Base-by-base conservation (phyloP, 92 coral and sea anemone genomes). In the Diadumene lineata region DNA sequence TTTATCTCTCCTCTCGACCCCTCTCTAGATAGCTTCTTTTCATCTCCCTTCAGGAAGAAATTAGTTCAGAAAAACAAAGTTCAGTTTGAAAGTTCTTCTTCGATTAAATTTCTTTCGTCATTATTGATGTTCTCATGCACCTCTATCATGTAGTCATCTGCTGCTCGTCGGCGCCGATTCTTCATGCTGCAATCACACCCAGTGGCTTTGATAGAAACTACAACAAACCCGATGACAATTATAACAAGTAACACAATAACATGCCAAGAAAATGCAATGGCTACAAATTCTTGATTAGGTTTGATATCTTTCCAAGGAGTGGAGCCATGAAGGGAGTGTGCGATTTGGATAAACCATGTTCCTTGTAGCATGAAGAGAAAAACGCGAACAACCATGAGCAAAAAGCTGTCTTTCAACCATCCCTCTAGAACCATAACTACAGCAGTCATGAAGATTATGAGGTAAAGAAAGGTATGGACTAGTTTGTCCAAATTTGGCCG, bases 281-380 rank as follows among this genome's bases (percentile, higher is more conserved):
- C 29, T 1, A 87, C 75, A 11, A 87, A 73, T 21, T 69, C 82
- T 50, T 57, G 87, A 68, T 87, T 87, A 9, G 81, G 68, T 1
- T 34, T 9, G 60, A 31, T 82, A 69, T 87, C 56, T 23, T 72
- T 43, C 92, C 92, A 87, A 13, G 92, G 92, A 1, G 51, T 28
- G 0, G 55, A 7, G 0, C 92, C 92, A 16, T 87, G 79, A 57
- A 87, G 56, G 27, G 72, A 81, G 30, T 82, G 77, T 1, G 82
- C 92, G 18, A 87, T 76, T 75, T 87, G 92, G 22, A 87, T 30
- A 32, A 87, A 82, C 92, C 92, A 87, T 1, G 87, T 73, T 0
- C 92, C 92, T 58, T 78, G 81, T 2, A 87, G 77, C 70, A 87
- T 50, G n/a, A 68, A 70, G 1, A 87, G 78, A 23, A 65, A 63